These are phyloP conservation scores for Zonitis immaculata DNA, from an alignment of 2,888 invertebrate genomes.

Conservation along the genomic window DNA sequence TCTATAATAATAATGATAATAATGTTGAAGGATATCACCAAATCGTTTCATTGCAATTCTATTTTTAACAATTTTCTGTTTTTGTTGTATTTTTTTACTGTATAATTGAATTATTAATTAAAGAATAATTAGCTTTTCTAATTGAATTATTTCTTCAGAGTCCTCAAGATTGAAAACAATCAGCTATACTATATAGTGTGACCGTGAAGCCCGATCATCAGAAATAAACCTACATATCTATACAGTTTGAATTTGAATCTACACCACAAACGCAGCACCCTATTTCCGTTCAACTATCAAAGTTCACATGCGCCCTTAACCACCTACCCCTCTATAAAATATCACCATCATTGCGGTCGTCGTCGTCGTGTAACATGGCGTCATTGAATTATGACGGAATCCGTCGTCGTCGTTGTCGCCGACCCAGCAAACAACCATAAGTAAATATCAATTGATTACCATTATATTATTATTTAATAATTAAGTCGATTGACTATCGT, in stretches of 20 bases:
- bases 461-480: neutral
- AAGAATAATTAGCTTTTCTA: neutral
- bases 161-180: too few relatives aligned
- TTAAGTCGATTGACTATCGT: neutral
- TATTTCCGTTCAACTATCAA: neutral
- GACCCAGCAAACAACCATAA: conserved; percentile 14
- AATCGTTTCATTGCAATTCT: neutral
- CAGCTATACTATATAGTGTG: too few relatives aligned
- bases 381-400: conserved; percentile 18
- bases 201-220: too few relatives aligned
- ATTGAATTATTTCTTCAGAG: too few relatives aligned
- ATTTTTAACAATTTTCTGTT: neutral
- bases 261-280: neutral
- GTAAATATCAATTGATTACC: conserved; percentile 13
- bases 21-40: too few relatives aligned
- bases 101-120: neutral
- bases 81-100: neutral
- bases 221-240: too few relatives aligned
- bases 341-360: conserved; percentile 2
- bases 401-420: conserved; percentile 10
- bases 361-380: conserved; percentile 15
- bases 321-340: neutral
- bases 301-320: neutral
- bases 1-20: too few relatives aligned
- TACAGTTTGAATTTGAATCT: too few relatives aligned